Evolutionary conservation across 2,113 vertebrate species (phyloP), one percentile per base, ranked within the genome.

Genomic region (Pelobates fuscus): DNA sequence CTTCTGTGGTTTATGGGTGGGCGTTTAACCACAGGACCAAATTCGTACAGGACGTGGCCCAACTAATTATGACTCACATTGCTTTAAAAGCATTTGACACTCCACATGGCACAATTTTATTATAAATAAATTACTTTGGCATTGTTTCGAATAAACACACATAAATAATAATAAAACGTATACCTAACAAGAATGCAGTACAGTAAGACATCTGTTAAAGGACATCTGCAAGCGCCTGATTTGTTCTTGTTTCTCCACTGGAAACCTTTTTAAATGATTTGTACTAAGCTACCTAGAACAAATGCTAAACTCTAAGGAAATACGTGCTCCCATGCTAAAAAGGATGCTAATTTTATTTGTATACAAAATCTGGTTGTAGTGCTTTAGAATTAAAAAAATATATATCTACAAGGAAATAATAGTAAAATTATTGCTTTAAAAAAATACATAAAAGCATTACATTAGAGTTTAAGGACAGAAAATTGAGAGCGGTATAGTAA

Each of bases 211-310:
- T 58, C 62, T 74, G 76, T 58, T 55, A 66, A 62, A 59, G 20
- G 24, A 57, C 24, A 30, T 14, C 29, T 25, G 20, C 27, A 67
- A 54, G 27, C 14, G 23, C 57, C 25, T 29, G 70, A 60, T 44
- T 63, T 67, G 25, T 54, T n/a, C 14, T 7, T 69, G 21, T 61
- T 43, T 32, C 59, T 70, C 52, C 77, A 80, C 81, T 81, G 37
- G 67, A 74, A 82, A 43, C 17, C 29, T 26, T 65, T 79, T 78
- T 79, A 74, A 81, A 77, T 49, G 61, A 75, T 81, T 68, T 41
- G 55, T 71, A 73, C 61, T 4, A 77, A 49, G 64, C 52, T 55
- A 67, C 41, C 70, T 29, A 55, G 65, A 70, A 43, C 64, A 77
- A 80, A 77, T 68, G 79, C 79, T 25, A 67, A 79, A 55, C 8